Conservation (phyloP, 2,888 invertebrate genomes). For the Tachina lurida region DNA sequence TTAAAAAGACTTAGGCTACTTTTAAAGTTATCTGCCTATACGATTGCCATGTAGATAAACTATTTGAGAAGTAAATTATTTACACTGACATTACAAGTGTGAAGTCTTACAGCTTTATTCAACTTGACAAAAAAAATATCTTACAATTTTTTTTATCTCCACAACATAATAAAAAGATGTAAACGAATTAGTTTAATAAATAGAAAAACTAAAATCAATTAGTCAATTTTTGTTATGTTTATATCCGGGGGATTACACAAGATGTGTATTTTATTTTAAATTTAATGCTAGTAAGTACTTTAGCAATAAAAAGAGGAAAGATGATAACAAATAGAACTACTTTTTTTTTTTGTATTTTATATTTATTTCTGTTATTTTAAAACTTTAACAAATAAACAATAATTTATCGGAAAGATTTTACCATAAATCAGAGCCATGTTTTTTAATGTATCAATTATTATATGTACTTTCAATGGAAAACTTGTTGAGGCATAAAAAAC, state of each 20-base stretch:
- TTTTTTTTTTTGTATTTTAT: too few relatives aligned
- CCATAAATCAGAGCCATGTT: too few relatives aligned
- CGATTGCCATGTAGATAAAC: neutral
- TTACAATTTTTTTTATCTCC: neutral
- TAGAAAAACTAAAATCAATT: constrained; percentile 67
- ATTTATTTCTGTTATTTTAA: too few relatives aligned
- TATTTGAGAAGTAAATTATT: constrained; percentile 9
- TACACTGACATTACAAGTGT: constrained; percentile 40
- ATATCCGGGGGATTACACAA: constrained; percentile 55
- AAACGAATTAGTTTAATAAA: constrained; percentile 62
- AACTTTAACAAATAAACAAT: too few relatives aligned
- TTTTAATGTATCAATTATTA: too few relatives aligned
- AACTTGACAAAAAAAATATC: neutral
- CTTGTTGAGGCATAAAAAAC: too few relatives aligned
- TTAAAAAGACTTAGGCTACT: too few relatives aligned
- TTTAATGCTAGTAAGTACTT: constrained; percentile 5
- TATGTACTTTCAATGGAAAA: too few relatives aligned
- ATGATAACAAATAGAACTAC: neutral
- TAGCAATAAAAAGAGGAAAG: neutral
- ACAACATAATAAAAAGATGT: constrained; percentile 45
- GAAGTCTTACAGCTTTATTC: constrained; percentile 30
- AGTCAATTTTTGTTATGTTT: constrained; percentile 59
- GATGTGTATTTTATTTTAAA: constrained; percentile 4
- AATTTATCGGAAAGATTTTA: too few relatives aligned
- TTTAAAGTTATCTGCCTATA: too few relatives aligned